A percentile compares a stretch with the other conserved stretches of the same genome.
phyloP scores from a whole-genome alignment of 2,797 vertebrate genomes.

The Corythornis leucogaster region DNA sequence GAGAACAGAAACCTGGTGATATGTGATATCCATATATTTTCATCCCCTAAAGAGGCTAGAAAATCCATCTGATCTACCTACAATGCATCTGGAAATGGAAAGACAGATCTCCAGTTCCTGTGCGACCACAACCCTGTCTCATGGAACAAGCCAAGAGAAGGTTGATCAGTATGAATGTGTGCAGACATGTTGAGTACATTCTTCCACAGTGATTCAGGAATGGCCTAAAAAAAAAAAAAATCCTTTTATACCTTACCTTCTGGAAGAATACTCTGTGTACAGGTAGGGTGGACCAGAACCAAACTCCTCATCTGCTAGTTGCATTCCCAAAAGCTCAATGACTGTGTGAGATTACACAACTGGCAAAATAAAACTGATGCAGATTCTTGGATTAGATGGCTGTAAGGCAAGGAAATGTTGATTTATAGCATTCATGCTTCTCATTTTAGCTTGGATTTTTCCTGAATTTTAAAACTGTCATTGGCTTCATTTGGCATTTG shows the following conservation, averaged over 20 bases:
- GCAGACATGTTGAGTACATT: accelerated
- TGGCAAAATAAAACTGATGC: conserved; percentile 54
- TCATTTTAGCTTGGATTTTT: conserved; percentile 71
- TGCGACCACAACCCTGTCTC: not conserved
- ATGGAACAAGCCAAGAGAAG: not conserved
- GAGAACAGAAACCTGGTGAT: conserved; percentile 72
- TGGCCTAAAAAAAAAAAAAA: not conserved
- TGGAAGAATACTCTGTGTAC: not conserved
- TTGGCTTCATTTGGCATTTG: conserved; percentile 71
- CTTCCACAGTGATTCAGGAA: not conserved
- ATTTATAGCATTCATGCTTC: conserved; percentile 71
- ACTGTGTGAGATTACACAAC: conserved; percentile 49
- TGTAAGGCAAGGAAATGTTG: conserved; percentile 58
- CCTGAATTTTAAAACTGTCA: conserved; percentile 70
- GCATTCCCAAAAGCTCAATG: not conserved
- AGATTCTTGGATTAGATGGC: conserved; percentile 60
- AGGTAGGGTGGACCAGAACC: not conserved
- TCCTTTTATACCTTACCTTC: not conserved
- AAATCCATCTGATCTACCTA: conserved; percentile 68
- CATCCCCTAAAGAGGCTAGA: conserved; percentile 56
- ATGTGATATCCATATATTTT: conserved; percentile 72
- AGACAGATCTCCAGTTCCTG: not conserved
- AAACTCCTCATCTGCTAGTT: not conserved
- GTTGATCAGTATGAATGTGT: not conserved
- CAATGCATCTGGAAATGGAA: conserved; percentile 49